These are phyloP conservation scores for Gnatocerus cornutus DNA, from an alignment of 2,888 invertebrate species.

Conservation along the genomic window DNA sequence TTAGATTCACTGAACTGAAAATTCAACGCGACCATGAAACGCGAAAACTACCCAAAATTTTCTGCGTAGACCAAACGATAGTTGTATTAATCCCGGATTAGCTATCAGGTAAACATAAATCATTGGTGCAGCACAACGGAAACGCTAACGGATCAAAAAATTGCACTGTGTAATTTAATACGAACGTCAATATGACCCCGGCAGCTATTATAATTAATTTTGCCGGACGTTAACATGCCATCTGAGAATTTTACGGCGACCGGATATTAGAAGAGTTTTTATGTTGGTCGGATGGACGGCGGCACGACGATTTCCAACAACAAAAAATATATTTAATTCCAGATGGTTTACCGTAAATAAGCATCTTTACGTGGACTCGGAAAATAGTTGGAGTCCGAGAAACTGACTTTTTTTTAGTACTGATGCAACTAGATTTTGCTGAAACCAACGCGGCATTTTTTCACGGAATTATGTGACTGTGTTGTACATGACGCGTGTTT, in stretches of 20 bases:
- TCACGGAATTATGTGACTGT: background rate
- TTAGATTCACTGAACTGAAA: slow-evolving; percentile 12
- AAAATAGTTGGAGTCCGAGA: slow-evolving; percentile 2
- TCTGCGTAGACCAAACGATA: too few relatives aligned
- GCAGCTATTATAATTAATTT: slow-evolving; percentile 43
- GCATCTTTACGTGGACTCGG: slow-evolving; percentile 1
- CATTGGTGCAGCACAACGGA: slow-evolving; percentile 21
- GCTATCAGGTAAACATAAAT: slow-evolving; percentile 11
- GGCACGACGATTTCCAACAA: slow-evolving; percentile 15
- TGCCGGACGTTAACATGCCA: slow-evolving; percentile 38
- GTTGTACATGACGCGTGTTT: slow-evolving; percentile 5
- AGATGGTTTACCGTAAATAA: slow-evolving; percentile 18
- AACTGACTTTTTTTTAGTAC: background rate
- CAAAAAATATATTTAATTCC: slow-evolving; percentile 23
- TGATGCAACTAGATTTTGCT: background rate
- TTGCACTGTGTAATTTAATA: slow-evolving; percentile 30
- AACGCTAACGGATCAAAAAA: slow-evolving; percentile 30
- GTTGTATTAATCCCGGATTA: slow-evolving; percentile 20
- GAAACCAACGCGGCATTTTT: background rate
- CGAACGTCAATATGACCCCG: slow-evolving; percentile 30
- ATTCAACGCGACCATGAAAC: slow-evolving; percentile 2
- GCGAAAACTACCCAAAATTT: too few relatives aligned
- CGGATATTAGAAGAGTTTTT: slow-evolving; percentile 39
- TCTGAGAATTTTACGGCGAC: slow-evolving; percentile 38
- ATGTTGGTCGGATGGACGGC: slow-evolving; percentile 22